Evolutionary conservation across 2,888 invertebrate genomes (phyloP).

Genomic region (Craniophora ligustri): DNA sequence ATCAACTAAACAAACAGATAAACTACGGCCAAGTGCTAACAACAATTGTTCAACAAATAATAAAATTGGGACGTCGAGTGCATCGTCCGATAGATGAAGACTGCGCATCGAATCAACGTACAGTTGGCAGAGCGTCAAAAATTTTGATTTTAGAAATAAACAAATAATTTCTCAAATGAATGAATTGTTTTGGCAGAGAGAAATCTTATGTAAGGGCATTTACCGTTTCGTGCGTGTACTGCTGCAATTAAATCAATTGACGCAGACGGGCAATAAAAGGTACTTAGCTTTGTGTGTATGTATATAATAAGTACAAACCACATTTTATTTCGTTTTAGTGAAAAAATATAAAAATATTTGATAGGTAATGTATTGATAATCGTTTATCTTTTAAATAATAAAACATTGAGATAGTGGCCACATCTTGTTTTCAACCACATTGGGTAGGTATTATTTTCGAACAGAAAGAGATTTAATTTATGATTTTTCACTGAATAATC

Average conservation of each 20-base stretch:
- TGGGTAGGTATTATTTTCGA: too few species aligned
- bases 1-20: conserved; percentile 47
- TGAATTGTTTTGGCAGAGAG: conserved; percentile 51
- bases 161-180: conserved; percentile 52
- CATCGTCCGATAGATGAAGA: conserved; percentile 67
- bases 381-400: too few species aligned
- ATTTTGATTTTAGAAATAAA: conserved; percentile 57
- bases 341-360: too few species aligned
- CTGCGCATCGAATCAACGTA: conserved; percentile 47
- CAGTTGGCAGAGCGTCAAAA: conserved; percentile 60
- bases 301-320: background rate
- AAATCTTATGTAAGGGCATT: conserved; percentile 39
- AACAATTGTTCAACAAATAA: conserved; percentile 47
- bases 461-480: too few species aligned
- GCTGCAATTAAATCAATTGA: conserved; percentile 1
- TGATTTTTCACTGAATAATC: too few species aligned
- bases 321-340: too few species aligned
- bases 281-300: too few species aligned
- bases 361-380: too few species aligned
- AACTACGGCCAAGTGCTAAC: conserved; percentile 32
- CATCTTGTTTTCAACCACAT: too few species aligned
- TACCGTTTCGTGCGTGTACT: conserved; percentile 8
- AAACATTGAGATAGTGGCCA: too few species aligned
- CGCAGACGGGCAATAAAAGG: background rate
- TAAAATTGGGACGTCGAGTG: conserved; percentile 66